Percentiles rank a stretch among this genome's conserved stretches.
phyloP scores from a whole-genome alignment of 2,113 vertebrate species.

The Galbula dea region DNA sequence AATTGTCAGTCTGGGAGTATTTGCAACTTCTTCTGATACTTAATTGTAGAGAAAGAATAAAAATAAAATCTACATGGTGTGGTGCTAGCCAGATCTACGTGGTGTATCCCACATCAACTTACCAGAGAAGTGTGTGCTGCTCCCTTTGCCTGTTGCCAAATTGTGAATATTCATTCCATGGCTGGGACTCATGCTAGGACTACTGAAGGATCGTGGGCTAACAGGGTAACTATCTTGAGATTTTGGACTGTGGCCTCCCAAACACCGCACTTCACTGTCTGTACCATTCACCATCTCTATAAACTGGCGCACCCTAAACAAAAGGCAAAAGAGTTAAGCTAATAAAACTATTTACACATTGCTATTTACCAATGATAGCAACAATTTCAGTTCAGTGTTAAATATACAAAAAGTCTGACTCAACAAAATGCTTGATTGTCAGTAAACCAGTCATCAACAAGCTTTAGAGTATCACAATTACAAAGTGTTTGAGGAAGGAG shows the following conservation, averaged over 20 bases:
- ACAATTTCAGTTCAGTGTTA: background rate
- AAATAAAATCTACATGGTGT: accelerated
- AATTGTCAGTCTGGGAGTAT: background rate
- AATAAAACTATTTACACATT: background rate
- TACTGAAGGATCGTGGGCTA: slow-evolving; percentile 89
- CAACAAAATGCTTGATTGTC: slow-evolving; percentile 2
- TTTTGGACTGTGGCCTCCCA: slow-evolving; percentile 96
- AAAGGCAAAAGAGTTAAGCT: slow-evolving; percentile 56
- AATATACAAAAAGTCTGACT: background rate
- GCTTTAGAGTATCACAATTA: background rate
- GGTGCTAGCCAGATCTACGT: background rate
- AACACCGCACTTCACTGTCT: slow-evolving; percentile 95
- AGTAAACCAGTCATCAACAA: background rate
- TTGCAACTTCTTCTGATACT: background rate
- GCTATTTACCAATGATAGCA: background rate
- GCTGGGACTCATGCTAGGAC: slow-evolving; percentile 86
- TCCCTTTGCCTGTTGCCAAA: slow-evolving; percentile 81
- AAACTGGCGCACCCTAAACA: slow-evolving; percentile 93
- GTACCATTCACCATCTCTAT: slow-evolving; percentile 99
- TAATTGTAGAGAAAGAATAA: background rate
- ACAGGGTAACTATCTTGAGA: slow-evolving; percentile 97
- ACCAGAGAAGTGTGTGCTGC: slow-evolving; percentile 87
- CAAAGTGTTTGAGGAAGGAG: background rate
- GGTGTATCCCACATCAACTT: background rate
- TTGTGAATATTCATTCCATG: slow-evolving; percentile 78